Percentiles rank a stretch among this genome's conserved stretches.
Conservation (phyloP, 1,140 invertebrate genomes). For the Pygmarrhopalites habei region DNA sequence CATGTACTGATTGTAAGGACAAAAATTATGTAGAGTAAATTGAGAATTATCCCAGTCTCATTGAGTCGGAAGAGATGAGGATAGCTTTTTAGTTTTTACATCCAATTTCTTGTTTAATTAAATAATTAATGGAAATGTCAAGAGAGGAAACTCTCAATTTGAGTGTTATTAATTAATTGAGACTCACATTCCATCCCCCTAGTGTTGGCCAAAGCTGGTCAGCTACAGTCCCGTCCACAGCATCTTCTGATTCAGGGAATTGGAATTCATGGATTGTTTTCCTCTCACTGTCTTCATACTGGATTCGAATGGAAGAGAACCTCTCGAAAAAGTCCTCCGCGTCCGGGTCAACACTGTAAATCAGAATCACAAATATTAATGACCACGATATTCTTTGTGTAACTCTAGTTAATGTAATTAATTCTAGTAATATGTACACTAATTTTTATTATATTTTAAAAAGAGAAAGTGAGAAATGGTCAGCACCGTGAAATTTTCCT, state of each 20-base stretch:
- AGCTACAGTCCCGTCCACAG: conserved; percentile 15
- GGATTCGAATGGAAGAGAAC: conserved; percentile 36
- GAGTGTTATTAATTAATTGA: no score
- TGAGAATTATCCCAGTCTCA: no score
- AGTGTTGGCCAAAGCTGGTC: conserved; percentile 36
- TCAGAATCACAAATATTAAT: not conserved
- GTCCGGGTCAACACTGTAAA: conserved; percentile 23
- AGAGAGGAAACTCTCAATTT: no score
- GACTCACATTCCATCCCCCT: conserved; percentile 39
- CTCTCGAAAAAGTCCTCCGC: conserved; percentile 36
- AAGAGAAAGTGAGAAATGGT: not conserved
- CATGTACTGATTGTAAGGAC: no score
- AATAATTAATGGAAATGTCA: no score
- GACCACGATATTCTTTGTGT: not conserved
- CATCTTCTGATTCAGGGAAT: conserved; percentile 30
- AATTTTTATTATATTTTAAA: not conserved
- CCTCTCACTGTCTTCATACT: conserved; percentile 30
- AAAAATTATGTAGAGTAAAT: no score
- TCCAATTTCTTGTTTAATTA: no score
- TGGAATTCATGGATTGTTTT: conserved; percentile 37
- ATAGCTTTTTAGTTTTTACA: no score
- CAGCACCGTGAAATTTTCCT: no score
- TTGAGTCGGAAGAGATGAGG: no score
- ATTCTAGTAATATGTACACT: not conserved
- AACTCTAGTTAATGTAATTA: not conserved